Percentiles rank a stretch among this genome's conserved stretches.
Evolutionary conservation across 2,888 invertebrate species (phyloP).

Genomic region (Cheilosia vulpina): DNA sequence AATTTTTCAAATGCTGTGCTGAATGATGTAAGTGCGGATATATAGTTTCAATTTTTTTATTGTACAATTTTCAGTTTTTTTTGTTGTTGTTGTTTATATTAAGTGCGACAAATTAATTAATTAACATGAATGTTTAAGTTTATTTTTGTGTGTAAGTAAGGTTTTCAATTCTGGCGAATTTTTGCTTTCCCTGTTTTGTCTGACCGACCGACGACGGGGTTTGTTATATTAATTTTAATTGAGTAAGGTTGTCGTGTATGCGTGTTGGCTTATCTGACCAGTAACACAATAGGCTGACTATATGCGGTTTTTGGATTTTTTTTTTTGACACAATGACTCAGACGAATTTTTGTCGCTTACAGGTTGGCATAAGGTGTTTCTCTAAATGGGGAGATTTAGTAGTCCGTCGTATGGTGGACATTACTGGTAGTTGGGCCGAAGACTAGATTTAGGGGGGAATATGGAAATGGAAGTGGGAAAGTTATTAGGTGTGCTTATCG

Average conservation of each 20-base stretch:
- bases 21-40: slow-evolving; percentile 70
- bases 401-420: neutral
- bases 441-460: slow-evolving; percentile 13
- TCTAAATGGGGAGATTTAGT: neutral
- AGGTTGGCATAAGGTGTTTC: neutral
- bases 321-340: slow-evolving; percentile 9
- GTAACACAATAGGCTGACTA: neutral
- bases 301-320: slow-evolving; percentile 3
- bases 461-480: neutral
- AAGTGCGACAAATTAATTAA: slow-evolving; percentile 74
- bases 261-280: slow-evolving; percentile 17
- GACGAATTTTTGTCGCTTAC: slow-evolving; percentile 12
- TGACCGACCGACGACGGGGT: slow-evolving; percentile 28
- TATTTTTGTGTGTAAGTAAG: slow-evolving; percentile 50
- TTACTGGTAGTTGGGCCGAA: slow-evolving; percentile 14
- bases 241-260: slow-evolving; percentile 61
- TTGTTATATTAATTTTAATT: slow-evolving; percentile 67
- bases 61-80: slow-evolving; percentile 4
- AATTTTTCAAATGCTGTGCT: slow-evolving; percentile 52
- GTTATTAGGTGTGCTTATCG: neutral
- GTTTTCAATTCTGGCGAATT: slow-evolving; percentile 14
- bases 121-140: slow-evolving; percentile 70
- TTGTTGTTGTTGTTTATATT: slow-evolving; percentile 32
- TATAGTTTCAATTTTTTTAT: slow-evolving; percentile 4
- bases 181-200: slow-evolving; percentile 14